phyloP scores from a whole-genome alignment of 2,888 invertebrate genomes.

The Neoascia interrupta region DNA sequence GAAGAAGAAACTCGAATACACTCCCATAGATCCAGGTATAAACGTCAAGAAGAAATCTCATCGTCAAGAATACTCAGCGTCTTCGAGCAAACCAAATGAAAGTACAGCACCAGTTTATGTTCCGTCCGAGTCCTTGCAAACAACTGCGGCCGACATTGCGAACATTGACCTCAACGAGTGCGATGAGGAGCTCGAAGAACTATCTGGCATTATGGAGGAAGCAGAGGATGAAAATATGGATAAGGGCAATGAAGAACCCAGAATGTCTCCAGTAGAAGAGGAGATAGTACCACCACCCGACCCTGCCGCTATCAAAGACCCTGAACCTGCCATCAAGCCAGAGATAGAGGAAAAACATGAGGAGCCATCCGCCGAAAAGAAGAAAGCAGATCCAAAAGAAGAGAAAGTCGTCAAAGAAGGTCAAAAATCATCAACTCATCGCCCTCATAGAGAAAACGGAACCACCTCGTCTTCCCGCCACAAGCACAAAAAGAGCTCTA shows the following conservation, averaged over 20 bases:
- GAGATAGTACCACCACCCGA: no score
- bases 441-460: conserved; percentile 36
- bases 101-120: conserved; percentile 76
- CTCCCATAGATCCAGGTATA: conserved; percentile 78
- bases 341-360: neutral
- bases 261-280: no score
- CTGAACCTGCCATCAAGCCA: no score
- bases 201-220: conserved; percentile 71
- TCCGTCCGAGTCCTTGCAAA: conserved; percentile 71
- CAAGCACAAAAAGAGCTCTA: conserved; percentile 53
- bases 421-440: conserved; percentile 3
- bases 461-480: conserved; percentile 30
- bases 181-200: conserved; percentile 72
- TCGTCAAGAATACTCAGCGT: no score
- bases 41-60: conserved; percentile 75
- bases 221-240: neutral
- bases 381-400: neutral
- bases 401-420: no score
- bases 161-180: conserved; percentile 71
- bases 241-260: neutral
- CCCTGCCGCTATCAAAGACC: no score
- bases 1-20: conserved; percentile 77
- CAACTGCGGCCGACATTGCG: conserved; percentile 43
- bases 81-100: conserved; percentile 25
- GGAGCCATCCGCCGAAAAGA: conserved; percentile 16